Evolutionary conservation across 2,113 vertebrate species (phyloP).

Genomic region (Neoarius graeffei): DNA sequence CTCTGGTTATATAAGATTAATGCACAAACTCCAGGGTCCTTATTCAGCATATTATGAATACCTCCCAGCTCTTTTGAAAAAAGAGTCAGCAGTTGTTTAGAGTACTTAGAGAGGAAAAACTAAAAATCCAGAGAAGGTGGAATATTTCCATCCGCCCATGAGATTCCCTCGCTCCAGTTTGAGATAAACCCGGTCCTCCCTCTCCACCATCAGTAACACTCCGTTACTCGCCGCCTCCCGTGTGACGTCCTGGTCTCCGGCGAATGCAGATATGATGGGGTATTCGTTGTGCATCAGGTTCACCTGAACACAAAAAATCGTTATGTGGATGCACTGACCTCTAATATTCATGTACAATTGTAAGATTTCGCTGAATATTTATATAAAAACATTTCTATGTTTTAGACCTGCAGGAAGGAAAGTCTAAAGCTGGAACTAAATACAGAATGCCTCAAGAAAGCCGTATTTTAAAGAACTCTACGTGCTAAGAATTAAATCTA

Average conservation of each 20-base stretch:
- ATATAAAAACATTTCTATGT: not conserved
- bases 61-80: conserved; percentile 70
- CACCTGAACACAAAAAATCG: conserved; percentile 74
- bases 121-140: conserved; percentile 99
- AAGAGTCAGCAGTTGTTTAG: conserved; percentile 68
- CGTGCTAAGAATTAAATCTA: not conserved
- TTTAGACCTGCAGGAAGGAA: not conserved
- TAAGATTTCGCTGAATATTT: not conserved
- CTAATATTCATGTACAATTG: not conserved
- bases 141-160: conserved; percentile 99
- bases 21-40: conserved; percentile 34
- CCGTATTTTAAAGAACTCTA: not conserved
- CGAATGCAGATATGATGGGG: conserved; percentile 97
- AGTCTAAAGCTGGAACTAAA: not conserved
- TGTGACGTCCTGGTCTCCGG: conserved; percentile 98
- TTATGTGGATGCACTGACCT: not conserved
- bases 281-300: conserved; percentile 99
- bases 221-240: conserved; percentile 98
- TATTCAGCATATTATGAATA: conserved; percentile 38
- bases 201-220: conserved; percentile 94
- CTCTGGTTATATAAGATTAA: conserved; percentile 77
- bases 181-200: conserved; percentile 95
- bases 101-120: conserved; percentile 95
- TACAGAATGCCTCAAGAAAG: not conserved
- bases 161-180: conserved; percentile 97